Base-by-base conservation (phyloP, 2,888 invertebrate species). In the Notodonta ziczac region DNA sequence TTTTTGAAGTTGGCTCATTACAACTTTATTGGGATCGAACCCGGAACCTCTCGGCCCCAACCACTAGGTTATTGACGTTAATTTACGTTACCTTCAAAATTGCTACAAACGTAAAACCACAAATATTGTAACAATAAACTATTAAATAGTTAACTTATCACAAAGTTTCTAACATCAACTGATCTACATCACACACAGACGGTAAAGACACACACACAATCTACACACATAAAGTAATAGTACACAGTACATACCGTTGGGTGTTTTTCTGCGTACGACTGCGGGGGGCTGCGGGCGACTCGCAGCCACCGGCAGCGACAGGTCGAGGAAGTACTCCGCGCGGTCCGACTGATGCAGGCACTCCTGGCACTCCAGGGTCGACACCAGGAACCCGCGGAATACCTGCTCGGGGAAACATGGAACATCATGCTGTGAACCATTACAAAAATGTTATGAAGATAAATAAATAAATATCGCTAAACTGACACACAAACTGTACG, bases 301-400 rank as follows among this genome's bases (percentile, higher is more conserved):
- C 4, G 95, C 94, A 56, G 96, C 96, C 24, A 99, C 97, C 0
- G 99, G 98, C 66, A 99, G 94, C 65, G 99, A 99, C 70, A 99
- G 95, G 89, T 99, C 99, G 60, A 99, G 94, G 89, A 99, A 99
- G 80, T 97, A 97, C 87, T 99, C 99, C 59, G 97, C 97, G 13
- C 97, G 95, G 79, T 97, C 97, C 0, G 98, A 98, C 12, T 97
- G 96, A 89, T 98, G 96, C 66, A 96, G 94, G 84, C 99, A 99
- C 67, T 97, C 97, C 67, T 97, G 96, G 85, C 99, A 99, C 63
- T 97, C 96, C 50, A 98, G 91, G 0, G 97, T 97, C 42, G 98
- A 99, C 2, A 99, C 97, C 13, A 99, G 94, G 80, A 97, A 96
- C 0, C 99, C 99, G 40, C 98, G 97, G 94, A 99, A 99, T 58